Conservation (phyloP, 2,888 invertebrate species). For the Pterobdella sp. region DNA sequence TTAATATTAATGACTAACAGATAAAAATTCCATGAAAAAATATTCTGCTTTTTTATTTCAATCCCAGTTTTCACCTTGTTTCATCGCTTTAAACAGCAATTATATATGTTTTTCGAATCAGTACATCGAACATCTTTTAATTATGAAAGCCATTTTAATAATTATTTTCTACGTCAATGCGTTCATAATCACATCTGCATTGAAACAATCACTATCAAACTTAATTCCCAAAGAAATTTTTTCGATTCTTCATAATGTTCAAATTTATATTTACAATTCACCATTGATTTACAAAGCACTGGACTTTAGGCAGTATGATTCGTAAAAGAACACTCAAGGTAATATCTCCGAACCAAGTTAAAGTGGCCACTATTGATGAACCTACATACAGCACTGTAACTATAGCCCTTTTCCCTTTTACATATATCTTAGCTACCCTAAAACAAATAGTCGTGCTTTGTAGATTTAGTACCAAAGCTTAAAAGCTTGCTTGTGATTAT, state of each 20-base stretch:
- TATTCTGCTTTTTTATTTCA: too few relatives aligned
- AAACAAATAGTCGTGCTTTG: too few relatives aligned
- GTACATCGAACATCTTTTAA: neutral
- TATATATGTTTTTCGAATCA: too few relatives aligned
- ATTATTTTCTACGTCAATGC: neutral
- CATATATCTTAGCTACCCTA: too few relatives aligned
- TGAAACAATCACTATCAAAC: neutral
- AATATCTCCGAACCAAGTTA: slow-evolving; percentile 23
- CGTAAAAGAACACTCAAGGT: slow-evolving; percentile 22
- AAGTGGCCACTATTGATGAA: slow-evolving; percentile 25
- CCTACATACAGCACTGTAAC: slow-evolving; percentile 25
- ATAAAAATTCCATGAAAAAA: too few relatives aligned
- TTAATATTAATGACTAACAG: too few relatives aligned
- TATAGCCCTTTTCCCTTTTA: too few relatives aligned
- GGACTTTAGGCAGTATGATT: slow-evolving; percentile 23
- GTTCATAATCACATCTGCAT: neutral
- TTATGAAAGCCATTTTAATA: neutral
- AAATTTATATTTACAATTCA: neutral
- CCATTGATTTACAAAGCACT: neutral
- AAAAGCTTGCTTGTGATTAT: too few relatives aligned
- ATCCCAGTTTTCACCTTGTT: too few relatives aligned
- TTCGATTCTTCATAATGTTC: neutral
- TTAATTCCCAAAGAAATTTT: neutral
- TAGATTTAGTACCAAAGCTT: too few relatives aligned
- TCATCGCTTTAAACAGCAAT: too few relatives aligned